These are phyloP conservation scores for Parus major DNA, from an alignment of 2,113 vertebrate genomes.

Conservation along the genomic window DNA sequence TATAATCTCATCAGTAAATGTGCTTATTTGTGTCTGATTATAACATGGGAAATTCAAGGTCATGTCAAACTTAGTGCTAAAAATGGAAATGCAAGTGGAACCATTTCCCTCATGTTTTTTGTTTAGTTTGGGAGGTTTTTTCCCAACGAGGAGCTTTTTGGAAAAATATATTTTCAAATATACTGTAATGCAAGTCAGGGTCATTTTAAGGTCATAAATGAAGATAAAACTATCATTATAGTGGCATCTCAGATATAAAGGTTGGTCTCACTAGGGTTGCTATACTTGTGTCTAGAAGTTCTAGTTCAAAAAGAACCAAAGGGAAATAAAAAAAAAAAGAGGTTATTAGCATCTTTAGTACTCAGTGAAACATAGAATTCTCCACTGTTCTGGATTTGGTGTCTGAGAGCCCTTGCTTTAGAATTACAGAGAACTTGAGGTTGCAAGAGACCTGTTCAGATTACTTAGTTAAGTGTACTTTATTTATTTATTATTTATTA, in stretches of 20 bases:
- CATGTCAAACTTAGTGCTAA: not conserved
- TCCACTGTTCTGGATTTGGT: accelerated
- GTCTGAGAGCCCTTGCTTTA: not conserved
- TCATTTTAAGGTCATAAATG: not conserved
- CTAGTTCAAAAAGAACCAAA: not conserved
- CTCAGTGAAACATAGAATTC: not conserved
- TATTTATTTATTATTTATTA: too few relatives aligned
- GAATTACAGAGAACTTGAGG: not conserved
- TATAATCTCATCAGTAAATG: not conserved
- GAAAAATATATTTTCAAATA: not conserved
- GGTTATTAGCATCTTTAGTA: not conserved
- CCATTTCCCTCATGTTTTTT: not conserved
- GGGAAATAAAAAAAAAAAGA: not conserved
- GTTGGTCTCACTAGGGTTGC: not conserved
- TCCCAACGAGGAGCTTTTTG: not conserved
- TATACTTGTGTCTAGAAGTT: not conserved
- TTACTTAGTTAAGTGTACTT: not conserved
- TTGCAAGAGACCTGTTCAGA: not conserved
- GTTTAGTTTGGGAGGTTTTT: not conserved
- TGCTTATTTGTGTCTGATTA: constrained; percentile 4
- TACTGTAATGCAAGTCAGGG: not conserved
- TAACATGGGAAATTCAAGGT: constrained; percentile 45
- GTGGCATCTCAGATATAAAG: not conserved
- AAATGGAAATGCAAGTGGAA: constrained; percentile 27
- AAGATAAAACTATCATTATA: not conserved